Evolutionary conservation across 2,888 invertebrate species (phyloP).

Genomic region (Cephalotes varians): DNA sequence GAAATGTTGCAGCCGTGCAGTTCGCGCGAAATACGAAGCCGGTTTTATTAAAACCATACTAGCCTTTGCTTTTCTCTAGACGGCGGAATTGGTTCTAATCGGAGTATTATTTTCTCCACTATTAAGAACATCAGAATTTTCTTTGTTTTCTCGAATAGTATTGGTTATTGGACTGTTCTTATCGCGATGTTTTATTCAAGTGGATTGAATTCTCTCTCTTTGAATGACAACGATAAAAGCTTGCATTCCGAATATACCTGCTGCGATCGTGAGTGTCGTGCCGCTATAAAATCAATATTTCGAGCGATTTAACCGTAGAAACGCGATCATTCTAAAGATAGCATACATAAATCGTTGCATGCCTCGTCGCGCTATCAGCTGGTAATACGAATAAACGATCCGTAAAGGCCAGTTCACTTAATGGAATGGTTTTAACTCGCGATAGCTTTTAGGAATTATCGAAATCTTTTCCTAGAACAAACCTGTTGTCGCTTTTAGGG

Average conservation of each 20-base stretch:
- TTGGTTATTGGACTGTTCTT: not conserved
- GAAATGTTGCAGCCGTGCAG: not conserved
- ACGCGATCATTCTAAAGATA: slow-evolving; percentile 29
- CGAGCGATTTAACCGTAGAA: slow-evolving; percentile 13
- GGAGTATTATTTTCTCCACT: not conserved
- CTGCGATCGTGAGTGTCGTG: not conserved
- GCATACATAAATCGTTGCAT: slow-evolving; percentile 32
- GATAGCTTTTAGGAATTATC: slow-evolving; percentile 14
- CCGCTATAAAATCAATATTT: slow-evolving; percentile 19
- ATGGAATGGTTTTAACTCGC: slow-evolving; percentile 1
- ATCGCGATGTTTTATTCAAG: not conserved
- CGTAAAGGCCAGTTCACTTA: slow-evolving; percentile 4
- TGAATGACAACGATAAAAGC: not conserved
- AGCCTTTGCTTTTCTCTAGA: not conserved
- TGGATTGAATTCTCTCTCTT: not conserved
- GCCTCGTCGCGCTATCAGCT: slow-evolving; percentile 11
- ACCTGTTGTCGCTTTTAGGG: slow-evolving; percentile 8
- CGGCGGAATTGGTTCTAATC: not conserved
- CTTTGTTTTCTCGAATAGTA: not conserved
- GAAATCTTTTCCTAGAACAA: slow-evolving; percentile 19
- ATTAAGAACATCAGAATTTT: not conserved
- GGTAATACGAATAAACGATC: slow-evolving; percentile 43
- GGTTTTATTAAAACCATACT: slow-evolving; percentile 46
- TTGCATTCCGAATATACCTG: not conserved
- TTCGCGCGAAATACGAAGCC: slow-evolving; percentile 5